Conservation (phyloP, 2,888 invertebrate species). For the Parnassius apollo region DNA sequence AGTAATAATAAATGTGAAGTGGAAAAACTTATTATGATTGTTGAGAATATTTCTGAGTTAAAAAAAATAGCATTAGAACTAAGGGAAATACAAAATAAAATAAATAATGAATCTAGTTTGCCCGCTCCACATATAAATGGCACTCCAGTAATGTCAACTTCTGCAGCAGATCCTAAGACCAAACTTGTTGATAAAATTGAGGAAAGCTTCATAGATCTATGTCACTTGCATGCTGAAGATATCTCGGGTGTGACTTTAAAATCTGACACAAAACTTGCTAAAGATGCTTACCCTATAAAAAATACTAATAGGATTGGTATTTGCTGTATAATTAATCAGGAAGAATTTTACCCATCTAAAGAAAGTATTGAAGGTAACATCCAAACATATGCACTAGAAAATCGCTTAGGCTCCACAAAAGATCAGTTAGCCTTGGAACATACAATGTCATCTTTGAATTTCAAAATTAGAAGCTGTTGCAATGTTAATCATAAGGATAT, state of each 20-base stretch:
- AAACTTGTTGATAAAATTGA: constrained; percentile 32
- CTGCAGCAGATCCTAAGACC: constrained; percentile 27
- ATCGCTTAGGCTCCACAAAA: constrained; percentile 54
- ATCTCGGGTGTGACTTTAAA: constrained; percentile 42
- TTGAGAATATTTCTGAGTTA: constrained; percentile 53
- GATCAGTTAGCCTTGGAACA: constrained; percentile 52
- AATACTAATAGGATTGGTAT: constrained; percentile 59
- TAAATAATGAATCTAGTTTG: constrained; percentile 34
- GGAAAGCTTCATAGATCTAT: constrained; percentile 47
- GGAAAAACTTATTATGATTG: constrained; percentile 52
- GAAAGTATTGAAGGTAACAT: constrained; percentile 48
- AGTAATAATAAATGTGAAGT: constrained; percentile 40
- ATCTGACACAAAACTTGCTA: constrained; percentile 48
- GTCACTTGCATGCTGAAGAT: constrained; percentile 44
- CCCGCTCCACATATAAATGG: constrained; percentile 23
- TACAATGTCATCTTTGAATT: constrained; percentile 61
- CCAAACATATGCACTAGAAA: constrained; percentile 39
- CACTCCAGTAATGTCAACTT: constrained; percentile 32
- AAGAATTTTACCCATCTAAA: constrained; percentile 62
- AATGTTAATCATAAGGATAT: constrained; percentile 58
- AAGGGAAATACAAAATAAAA: constrained; percentile 44
- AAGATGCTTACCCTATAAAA: constrained; percentile 56
- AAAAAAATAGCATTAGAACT: constrained; percentile 47
- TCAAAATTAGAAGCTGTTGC: constrained; percentile 52
- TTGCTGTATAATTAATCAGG: constrained; percentile 70